These are phyloP conservation scores for Amyelois transitella DNA, from an alignment of 1,140 invertebrate species.

Conservation along the genomic window DNA sequence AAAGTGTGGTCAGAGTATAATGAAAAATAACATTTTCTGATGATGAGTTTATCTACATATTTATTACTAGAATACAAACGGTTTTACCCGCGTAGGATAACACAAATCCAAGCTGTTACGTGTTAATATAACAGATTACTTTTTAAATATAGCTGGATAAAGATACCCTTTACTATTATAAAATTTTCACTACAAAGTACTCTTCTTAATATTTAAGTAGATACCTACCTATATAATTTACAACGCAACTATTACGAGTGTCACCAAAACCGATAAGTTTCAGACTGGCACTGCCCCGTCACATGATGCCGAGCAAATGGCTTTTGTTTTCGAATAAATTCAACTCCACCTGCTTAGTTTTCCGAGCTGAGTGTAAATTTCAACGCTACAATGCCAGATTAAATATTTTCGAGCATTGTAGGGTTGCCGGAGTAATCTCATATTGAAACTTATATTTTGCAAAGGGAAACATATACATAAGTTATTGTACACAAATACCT, in stretches of 20 bases:
- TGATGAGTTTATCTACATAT: too few relatives aligned
- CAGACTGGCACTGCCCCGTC: slow-evolving; percentile 16
- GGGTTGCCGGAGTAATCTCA: too few relatives aligned
- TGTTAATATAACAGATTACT: background rate
- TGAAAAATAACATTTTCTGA: too few relatives aligned
- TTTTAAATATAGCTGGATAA: background rate
- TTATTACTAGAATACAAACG: too few relatives aligned
- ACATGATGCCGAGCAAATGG: slow-evolving; percentile 31
- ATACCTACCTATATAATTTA: background rate
- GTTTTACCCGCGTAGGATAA: background rate
- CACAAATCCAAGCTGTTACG: too few relatives aligned
- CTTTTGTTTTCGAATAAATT: slow-evolving; percentile 37
- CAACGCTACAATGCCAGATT: slow-evolving; percentile 2
- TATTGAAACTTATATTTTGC: too few relatives aligned
- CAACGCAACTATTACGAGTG: background rate
- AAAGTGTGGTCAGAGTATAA: too few relatives aligned
- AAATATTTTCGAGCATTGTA: background rate
- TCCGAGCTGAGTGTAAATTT: slow-evolving; percentile 18
- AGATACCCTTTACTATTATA: background rate
- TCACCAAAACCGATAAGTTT: background rate
- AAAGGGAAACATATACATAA: too few relatives aligned
- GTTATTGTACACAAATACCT: too few relatives aligned
- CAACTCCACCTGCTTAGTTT: slow-evolving; percentile 23
- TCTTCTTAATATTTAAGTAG: too few relatives aligned
- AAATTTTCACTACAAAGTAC: too few relatives aligned